Base-by-base conservation (phyloP, 1,140 invertebrate genomes). In the Eufriesea mexicana region DNA sequence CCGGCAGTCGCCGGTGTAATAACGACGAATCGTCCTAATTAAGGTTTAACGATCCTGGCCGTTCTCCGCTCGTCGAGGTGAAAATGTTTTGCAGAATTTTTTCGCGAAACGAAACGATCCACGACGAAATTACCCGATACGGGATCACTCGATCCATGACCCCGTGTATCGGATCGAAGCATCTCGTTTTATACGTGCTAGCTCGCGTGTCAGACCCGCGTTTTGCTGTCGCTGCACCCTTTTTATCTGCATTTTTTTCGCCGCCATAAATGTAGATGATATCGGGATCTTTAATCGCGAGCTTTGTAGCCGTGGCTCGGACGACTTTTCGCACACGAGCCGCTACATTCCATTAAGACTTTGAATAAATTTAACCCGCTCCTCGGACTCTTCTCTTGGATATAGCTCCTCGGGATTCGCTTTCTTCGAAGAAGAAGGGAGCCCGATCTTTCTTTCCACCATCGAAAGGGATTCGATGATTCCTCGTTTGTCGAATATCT, bases 21-120 rank as follows among this genome's bases (percentile, higher is more conserved):
- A 66, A 49, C 35, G 28, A 76, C 47, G 79, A 61, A 72, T 54
- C 25, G 72, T 79, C 42, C 64, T 78, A 86, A 86, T 89, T 86
- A 57, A 47, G 35, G 66, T 47, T 81, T 67, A 86, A 86, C 67
- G 57, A 25, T 51, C 70, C 18, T 35, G 1, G 35, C 25, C 45
- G 14, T 67, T 73, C 49, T 83, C 55, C 79, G 62, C 9, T 55
- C 42, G 85, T 54, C 45, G 5, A 23, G 55, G 35, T 49, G 57
- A 74, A 72, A 84, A 77, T 10, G 62, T 54, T n/a, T 51, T 28
- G 28, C 49, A 77, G 6, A 49, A 25, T 76, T 64, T 75, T 62
- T 35, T 35, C 2, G n/a, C 59, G n/a, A 61, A 6, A 28, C 35
- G 59, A 61, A 61, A 61, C 59, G 25, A 28, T 20, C 20, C 6